Evolutionary conservation across 2,888 invertebrate genomes (phyloP).

Genomic region (Pycnomerus fuliginosus): DNA sequence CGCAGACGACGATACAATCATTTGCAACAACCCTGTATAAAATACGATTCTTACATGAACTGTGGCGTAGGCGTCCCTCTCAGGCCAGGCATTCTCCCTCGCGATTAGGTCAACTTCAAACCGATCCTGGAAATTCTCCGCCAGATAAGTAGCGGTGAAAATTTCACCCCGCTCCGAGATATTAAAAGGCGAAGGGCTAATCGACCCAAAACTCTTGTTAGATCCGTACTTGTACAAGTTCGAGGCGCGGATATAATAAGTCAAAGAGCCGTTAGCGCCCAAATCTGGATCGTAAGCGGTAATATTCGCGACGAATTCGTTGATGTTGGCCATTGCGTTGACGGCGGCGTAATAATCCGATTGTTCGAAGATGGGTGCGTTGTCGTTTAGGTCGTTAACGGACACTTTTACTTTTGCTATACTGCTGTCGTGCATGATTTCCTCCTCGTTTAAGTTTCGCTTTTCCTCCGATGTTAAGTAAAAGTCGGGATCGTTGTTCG

Average conservation of each 20-base stretch:
- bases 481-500: constrained; percentile 79
- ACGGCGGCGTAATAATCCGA: constrained; percentile 58
- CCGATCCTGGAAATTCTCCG: constrained; percentile 85
- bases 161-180: constrained; percentile 71
- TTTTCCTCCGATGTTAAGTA: constrained; percentile 59
- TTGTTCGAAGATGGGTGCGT: constrained; percentile 63
- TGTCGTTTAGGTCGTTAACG: constrained; percentile 83
- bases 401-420: constrained; percentile 70
- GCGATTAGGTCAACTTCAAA: constrained; percentile 84
- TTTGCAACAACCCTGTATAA: too few relatives aligned
- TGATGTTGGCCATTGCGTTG: constrained; percentile 74
- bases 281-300: constrained; percentile 81
- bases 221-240: constrained; percentile 79
- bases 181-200: constrained; percentile 86
- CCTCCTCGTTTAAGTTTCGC: constrained; percentile 51
- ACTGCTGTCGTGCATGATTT: constrained; percentile 60
- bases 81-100: constrained; percentile 76
- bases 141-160: constrained; percentile 77
- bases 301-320: constrained; percentile 72
- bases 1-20: constrained; percentile 7
- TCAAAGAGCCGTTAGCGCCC: constrained; percentile 78
- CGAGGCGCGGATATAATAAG: constrained; percentile 79
- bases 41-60: constrained; percentile 63
- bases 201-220: constrained; percentile 75
- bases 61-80: constrained; percentile 72